Conservation (phyloP, 2,797 vertebrate species). For the Girardinus metallicus region DNA sequence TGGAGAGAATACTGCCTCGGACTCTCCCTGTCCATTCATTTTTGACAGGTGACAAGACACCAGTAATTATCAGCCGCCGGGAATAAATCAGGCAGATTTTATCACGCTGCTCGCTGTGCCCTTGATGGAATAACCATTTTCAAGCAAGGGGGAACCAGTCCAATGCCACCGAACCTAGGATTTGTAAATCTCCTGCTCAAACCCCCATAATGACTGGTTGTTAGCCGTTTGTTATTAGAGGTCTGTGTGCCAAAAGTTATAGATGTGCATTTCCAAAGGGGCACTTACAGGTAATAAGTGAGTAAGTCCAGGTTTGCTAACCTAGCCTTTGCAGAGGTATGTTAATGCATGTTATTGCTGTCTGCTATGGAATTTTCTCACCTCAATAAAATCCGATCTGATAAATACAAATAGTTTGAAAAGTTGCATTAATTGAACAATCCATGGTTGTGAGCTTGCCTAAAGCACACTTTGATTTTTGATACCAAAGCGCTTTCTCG, state of each 20-base stretch:
- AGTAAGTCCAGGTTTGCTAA: constrained; percentile 80
- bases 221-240: constrained; percentile 85
- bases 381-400: constrained; percentile 75
- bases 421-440: constrained; percentile 30
- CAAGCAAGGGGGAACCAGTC: constrained; percentile 72
- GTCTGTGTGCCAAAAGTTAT: constrained; percentile 85
- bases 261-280: constrained; percentile 84
- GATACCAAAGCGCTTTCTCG: not conserved
- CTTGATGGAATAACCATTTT: constrained; percentile 84
- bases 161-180: constrained; percentile 73
- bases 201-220: constrained; percentile 84
- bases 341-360: constrained; percentile 85
- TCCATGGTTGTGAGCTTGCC: constrained; percentile 22
- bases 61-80: constrained; percentile 85
- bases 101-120: constrained; percentile 64
- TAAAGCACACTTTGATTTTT: not conserved
- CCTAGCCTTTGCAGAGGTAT: constrained; percentile 83
- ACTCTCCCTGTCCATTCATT: constrained; percentile 79
- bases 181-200: constrained; percentile 79
- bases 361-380: constrained; percentile 81
- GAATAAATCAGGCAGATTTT: constrained; percentile 86
- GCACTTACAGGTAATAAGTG: constrained; percentile 85
- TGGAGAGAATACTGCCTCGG: constrained; percentile 70
- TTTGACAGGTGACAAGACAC: constrained; percentile 83
- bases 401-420: not conserved